Evolutionary conservation across 1,140 invertebrate species (phyloP).

Genomic region (Micrasema longulum): DNA sequence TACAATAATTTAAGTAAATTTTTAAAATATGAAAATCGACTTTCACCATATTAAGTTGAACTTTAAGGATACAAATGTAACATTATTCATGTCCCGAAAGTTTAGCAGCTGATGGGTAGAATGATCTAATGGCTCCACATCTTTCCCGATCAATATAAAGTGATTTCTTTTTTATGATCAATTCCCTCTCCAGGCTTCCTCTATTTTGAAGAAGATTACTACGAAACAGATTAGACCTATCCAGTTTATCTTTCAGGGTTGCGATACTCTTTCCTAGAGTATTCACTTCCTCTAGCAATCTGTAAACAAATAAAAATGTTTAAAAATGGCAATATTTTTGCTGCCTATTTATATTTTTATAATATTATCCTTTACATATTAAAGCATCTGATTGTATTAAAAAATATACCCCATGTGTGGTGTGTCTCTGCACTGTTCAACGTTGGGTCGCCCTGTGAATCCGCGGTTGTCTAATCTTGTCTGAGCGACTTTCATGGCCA

Average conservation of each 20-base stretch:
- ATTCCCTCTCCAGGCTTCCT: slow-evolving; percentile 75
- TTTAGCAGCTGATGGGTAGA: slow-evolving; percentile 75
- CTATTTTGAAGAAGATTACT: slow-evolving; percentile 71
- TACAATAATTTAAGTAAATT: too few relatives aligned
- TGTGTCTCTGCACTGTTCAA: slow-evolving; percentile 79
- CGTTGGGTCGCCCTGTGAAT: slow-evolving; percentile 69
- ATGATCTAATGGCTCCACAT: slow-evolving; percentile 72
- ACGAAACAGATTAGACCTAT: slow-evolving; percentile 71
- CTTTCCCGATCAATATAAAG: slow-evolving; percentile 77
- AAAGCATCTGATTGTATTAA: too few relatives aligned
- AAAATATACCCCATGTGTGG: slow-evolving; percentile 72
- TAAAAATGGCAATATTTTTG: too few relatives aligned
- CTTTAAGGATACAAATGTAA: too few relatives aligned
- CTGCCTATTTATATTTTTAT: too few relatives aligned
- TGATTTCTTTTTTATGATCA: slow-evolving; percentile 78
- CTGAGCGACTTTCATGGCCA: slow-evolving; percentile 81
- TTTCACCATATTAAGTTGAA: too few relatives aligned
- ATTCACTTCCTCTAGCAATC: slow-evolving; percentile 80
- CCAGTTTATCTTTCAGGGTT: slow-evolving; percentile 70
- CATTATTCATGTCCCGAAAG: slow-evolving; percentile 68
- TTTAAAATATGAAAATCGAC: too few relatives aligned
- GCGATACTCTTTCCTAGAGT: slow-evolving; percentile 75
- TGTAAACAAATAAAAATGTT: slow-evolving; percentile 53
- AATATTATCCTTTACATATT: too few relatives aligned
- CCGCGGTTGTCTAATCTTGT: slow-evolving; percentile 79